Conservation (phyloP, 2,888 invertebrate genomes). For the Cataglyphis albicans region DNA sequence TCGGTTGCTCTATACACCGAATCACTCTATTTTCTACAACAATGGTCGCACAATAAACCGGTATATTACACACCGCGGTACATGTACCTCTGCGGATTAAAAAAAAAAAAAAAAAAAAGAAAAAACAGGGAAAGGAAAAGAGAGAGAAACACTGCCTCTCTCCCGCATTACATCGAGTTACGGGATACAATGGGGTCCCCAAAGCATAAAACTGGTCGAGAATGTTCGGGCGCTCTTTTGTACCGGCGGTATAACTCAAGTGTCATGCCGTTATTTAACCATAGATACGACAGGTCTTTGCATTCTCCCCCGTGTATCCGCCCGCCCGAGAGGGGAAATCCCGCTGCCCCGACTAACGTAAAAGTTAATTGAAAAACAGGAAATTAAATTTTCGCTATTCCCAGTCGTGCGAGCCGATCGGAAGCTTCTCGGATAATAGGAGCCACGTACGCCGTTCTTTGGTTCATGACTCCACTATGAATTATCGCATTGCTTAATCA, state of each 20-base stretch:
- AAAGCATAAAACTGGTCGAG: conserved; percentile 62
- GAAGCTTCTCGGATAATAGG: conserved; percentile 63
- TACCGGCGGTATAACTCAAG: conserved; percentile 64
- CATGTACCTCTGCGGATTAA: conserved; percentile 37
- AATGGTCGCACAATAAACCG: conserved; percentile 53
- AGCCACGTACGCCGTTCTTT: conserved; percentile 2
- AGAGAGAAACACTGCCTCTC: conserved; percentile 33
- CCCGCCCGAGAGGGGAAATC: conserved; percentile 17
- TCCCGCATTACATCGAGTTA: conserved; percentile 55
- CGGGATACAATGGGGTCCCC: conserved; percentile 60
- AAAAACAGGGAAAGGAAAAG: not conserved
- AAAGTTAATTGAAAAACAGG: conserved; percentile 79
- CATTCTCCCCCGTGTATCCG: conserved; percentile 54
- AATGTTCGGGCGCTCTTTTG: conserved; percentile 59
- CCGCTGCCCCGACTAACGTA: conserved; percentile 59
- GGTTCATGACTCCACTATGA: conserved; percentile 26
- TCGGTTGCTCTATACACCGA: conserved; percentile 16
- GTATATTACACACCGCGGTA: conserved; percentile 48
- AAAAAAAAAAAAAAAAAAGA: not conserved
- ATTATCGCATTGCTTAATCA: conserved; percentile 61
- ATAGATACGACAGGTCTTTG: conserved; percentile 52
- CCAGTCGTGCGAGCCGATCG: conserved; percentile 55
- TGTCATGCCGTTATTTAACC: conserved; percentile 66
- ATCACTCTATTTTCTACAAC: conserved; percentile 54
- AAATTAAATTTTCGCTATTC: conserved; percentile 78